These are phyloP conservation scores for Mustela erminea DNA, from an alignment of 2,797 vertebrate species.

Conservation along the genomic window DNA sequence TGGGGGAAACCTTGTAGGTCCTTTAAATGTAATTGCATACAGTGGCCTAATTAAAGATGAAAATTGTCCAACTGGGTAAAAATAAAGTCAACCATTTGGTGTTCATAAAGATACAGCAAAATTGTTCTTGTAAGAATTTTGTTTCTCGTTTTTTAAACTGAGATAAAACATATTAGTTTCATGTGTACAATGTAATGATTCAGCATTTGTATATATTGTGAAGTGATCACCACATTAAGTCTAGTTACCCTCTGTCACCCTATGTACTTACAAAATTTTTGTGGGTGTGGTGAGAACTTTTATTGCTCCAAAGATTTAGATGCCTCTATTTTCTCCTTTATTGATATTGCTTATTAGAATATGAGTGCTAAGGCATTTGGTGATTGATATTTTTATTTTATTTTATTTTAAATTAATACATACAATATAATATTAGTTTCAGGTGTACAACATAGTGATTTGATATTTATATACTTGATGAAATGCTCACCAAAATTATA, in stretches of 20 bases:
- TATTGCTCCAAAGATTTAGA: not conserved
- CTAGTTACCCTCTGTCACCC: not conserved
- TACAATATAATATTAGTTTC: not conserved
- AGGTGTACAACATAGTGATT: not conserved
- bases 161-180: not conserved
- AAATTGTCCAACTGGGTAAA: not conserved
- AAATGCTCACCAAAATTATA: not conserved
- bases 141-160: not conserved
- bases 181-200: not conserved
- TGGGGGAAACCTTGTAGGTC: not conserved
- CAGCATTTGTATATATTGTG: not conserved
- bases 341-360: not conserved
- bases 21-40: not conserved
- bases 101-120: slow-evolving; percentile 11
- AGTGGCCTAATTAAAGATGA: slow-evolving; percentile 1
- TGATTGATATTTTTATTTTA: not conserved
- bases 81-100: not conserved
- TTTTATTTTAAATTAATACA: not conserved
- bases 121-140: not conserved
- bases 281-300: not conserved
- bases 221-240: not conserved
- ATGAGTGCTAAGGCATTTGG: not conserved
- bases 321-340: not conserved
- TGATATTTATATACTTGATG: not conserved
- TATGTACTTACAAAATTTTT: not conserved